Evolutionary conservation across 2,113 vertebrate species (phyloP).

Genomic region (Felis catus): F.catus_Fca126_mat1.0 CM031421.1:46365501-46366000

Average conservation of each 20-base stretch:
- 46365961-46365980: neutral
- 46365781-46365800: neutral
- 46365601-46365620: neutral
- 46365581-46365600: neutral
- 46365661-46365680: neutral
- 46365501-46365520: neutral
- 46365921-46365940: neutral
- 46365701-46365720: constrained; percentile 39
- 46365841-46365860: neutral
- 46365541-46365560: neutral
- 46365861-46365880: neutral
- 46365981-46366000: neutral
- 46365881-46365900: too few species aligned
- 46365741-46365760: constrained; percentile 2
- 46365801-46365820: neutral
- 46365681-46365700: neutral
- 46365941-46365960: neutral
- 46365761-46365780: neutral
- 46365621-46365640: neutral
- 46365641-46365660: neutral
- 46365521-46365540: neutral
- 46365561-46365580: neutral
- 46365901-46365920: neutral
- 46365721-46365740: neutral
- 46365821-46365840: neutral